Conservation (phyloP, 2,797 vertebrate genomes). For the Microctenopoma lineatum region DNA sequence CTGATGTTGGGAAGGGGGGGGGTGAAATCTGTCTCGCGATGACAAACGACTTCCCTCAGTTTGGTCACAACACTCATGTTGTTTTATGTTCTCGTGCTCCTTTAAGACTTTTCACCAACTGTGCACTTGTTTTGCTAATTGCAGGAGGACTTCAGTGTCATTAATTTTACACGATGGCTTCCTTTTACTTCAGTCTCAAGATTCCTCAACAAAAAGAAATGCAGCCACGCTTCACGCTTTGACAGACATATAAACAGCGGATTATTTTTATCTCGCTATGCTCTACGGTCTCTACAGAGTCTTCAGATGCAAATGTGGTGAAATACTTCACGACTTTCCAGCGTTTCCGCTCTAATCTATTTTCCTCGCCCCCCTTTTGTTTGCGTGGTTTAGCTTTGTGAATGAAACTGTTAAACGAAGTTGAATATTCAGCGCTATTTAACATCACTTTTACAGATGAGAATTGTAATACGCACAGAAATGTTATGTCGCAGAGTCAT, state of each 20-base stretch:
- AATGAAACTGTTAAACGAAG: not conserved
- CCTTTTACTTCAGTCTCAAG: not conserved
- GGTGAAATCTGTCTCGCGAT: not conserved
- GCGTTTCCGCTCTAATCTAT: not conserved
- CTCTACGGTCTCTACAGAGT: not conserved
- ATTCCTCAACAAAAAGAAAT: not conserved
- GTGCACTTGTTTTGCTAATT: not conserved
- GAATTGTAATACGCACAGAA: constrained; percentile 39
- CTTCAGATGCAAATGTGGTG: not conserved
- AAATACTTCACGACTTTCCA: not conserved
- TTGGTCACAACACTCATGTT: not conserved
- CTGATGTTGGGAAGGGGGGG: not conserved
- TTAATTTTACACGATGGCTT: not conserved
- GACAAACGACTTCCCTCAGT: not conserved
- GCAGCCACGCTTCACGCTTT: not conserved
- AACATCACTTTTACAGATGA: constrained; percentile 52
- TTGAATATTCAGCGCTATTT: constrained; percentile 8
- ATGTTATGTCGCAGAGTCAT: constrained; percentile 60
- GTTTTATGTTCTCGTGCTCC: not conserved
- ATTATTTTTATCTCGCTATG: not conserved
- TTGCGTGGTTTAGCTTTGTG: not conserved
- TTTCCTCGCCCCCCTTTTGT: not conserved
- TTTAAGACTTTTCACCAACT: not conserved
- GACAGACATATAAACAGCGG: not conserved
- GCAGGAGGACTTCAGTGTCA: not conserved